A percentile compares a stretch with the other conserved stretches of the same genome.
Conservation (phyloP, 2,113 vertebrate genomes). For the Cinclus mexicanus region DNA sequence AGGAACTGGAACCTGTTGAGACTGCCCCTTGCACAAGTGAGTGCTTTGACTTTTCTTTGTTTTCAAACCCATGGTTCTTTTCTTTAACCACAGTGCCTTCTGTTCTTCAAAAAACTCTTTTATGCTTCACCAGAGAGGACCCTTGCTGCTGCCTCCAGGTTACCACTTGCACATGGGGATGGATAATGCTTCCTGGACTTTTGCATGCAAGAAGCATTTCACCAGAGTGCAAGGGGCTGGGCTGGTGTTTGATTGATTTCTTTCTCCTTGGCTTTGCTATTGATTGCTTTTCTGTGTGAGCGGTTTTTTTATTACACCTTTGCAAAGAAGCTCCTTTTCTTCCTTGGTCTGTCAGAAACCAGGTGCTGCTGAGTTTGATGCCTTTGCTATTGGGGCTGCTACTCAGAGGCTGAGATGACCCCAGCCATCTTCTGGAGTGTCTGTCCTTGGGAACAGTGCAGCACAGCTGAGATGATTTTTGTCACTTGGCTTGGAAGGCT, state of each 20-base stretch:
- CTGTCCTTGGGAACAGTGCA: not conserved
- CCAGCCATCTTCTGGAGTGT: not conserved
- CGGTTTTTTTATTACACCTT: not conserved
- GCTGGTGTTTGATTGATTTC: not conserved
- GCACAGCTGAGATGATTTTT: not conserved
- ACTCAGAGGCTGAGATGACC: not conserved
- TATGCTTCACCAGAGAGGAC: not conserved
- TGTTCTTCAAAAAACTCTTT: not conserved
- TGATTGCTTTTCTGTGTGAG: not conserved
- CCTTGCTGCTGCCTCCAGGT: not conserved
- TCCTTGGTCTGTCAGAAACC: too few relatives aligned
- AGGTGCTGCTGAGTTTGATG: not conserved
- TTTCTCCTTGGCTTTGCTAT: not conserved
- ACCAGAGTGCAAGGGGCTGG: not conserved
- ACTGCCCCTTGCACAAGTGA: not conserved
- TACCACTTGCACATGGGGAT: not conserved
- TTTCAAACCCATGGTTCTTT: not conserved
- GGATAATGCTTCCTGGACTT: not conserved
- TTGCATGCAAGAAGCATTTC: not conserved
- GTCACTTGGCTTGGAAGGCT: not conserved
- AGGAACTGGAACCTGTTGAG: not conserved
- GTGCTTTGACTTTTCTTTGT: not conserved
- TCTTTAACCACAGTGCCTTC: constrained; percentile 49
- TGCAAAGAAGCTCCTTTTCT: not conserved
- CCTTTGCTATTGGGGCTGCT: fast-evolving